Conservation (phyloP, 2,113 vertebrate genomes). For the Megaleporinus macrocephalus region DNA sequence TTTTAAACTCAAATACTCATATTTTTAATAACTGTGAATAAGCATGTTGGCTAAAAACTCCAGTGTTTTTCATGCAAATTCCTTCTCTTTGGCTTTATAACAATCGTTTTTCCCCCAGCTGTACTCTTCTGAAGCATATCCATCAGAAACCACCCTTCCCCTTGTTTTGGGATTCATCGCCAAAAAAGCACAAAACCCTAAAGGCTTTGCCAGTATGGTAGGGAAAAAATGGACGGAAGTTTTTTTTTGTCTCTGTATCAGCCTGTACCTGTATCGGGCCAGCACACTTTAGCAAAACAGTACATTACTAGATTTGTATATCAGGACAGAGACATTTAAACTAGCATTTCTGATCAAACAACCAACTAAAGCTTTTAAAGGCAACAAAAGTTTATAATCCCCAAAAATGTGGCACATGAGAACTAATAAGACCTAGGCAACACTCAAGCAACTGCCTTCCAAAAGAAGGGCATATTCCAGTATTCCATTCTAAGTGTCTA, state of each 20-base stretch:
- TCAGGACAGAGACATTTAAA: neutral
- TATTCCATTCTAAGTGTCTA: neutral
- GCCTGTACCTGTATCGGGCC: neutral
- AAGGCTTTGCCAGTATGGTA: no score
- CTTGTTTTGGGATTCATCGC: no score
- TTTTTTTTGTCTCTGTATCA: neutral
- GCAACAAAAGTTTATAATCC: constrained; percentile 24
- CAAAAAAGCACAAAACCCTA: no score
- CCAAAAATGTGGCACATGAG: neutral
- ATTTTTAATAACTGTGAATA: no score
- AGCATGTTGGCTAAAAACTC: no score
- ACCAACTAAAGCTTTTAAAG: constrained; percentile 3
- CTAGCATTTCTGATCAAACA: neutral
- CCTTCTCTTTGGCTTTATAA: no score
- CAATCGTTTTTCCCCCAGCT: no score
- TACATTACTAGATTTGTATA: neutral
- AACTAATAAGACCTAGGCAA: neutral
- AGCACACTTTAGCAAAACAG: neutral
- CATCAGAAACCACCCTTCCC: no score
- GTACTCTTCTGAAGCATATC: no score
- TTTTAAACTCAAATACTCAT: no score
- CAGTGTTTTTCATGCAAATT: no score
- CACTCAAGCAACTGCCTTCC: neutral
- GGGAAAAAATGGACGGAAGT: neutral
- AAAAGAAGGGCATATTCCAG: neutral